These are phyloP conservation scores for Dryomyza anilis DNA, from an alignment of 2,888 invertebrate genomes.

Conservation along the genomic window DNA sequence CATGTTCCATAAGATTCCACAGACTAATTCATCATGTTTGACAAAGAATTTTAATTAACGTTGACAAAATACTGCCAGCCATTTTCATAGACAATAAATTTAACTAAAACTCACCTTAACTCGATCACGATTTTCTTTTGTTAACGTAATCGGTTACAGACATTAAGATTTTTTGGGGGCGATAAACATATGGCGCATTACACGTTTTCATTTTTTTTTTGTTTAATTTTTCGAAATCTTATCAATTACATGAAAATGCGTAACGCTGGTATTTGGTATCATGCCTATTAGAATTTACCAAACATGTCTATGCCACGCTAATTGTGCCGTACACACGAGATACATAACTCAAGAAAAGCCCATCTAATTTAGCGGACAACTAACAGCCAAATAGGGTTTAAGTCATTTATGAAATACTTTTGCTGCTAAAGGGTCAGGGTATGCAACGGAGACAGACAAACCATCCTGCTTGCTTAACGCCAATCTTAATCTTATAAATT, in stretches of 20 bases:
- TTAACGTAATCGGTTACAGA: not conserved
- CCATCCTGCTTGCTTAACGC: not conserved
- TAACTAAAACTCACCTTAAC: not conserved
- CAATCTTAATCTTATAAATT: constrained; percentile 28
- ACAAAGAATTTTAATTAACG: constrained; percentile 12
- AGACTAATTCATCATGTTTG: constrained; percentile 8
- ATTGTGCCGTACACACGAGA: no score
- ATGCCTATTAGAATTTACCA: no score
- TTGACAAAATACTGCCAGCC: not conserved
- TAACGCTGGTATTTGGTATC: no score
- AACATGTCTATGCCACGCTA: no score
- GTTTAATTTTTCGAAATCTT: no score
- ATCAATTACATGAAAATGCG: no score
- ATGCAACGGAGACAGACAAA: not conserved
- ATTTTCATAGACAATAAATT: not conserved
- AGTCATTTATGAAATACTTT: not conserved
- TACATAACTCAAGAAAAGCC: no score
- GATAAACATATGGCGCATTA: no score
- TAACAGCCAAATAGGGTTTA: not conserved
- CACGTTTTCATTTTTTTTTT: no score
- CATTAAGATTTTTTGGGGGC: no score
- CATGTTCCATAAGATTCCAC: not conserved
- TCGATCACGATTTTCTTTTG: not conserved
- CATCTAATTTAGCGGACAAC: no score
- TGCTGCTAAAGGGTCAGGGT: not conserved